Percentiles rank a stretch among this genome's conserved stretches.
phyloP scores from a whole-genome alignment of 2,888 invertebrate species.

The Tholera decimalis region DNA sequence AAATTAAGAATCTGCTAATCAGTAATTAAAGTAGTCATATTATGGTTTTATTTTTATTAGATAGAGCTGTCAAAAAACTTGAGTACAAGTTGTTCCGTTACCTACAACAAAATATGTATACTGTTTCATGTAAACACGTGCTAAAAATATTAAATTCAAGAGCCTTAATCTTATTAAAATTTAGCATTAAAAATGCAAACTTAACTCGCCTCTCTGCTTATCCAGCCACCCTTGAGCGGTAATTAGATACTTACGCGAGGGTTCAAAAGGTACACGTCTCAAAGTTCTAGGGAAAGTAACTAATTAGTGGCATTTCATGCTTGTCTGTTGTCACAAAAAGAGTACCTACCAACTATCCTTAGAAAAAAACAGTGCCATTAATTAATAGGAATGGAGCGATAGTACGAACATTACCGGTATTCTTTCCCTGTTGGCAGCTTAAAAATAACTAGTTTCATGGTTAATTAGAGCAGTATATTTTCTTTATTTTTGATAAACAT shows the following conservation, averaged over 20 bases:
- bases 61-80: too few relatives aligned
- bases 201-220: constrained; percentile 11
- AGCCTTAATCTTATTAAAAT: constrained; percentile 8
- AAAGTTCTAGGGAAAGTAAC: constrained; percentile 26
- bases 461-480: constrained; percentile 2
- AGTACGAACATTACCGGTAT: not conserved
- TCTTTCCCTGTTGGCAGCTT: not conserved
- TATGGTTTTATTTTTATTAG: too few relatives aligned
- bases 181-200: constrained; percentile 35
- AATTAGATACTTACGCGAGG: constrained; percentile 43
- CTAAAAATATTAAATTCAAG: not conserved
- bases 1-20: too few relatives aligned
- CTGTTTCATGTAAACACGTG: not conserved
- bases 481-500: not conserved
- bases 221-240: constrained; percentile 31
- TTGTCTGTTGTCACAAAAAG: constrained; percentile 15
- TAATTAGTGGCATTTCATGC: constrained; percentile 45
- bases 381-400: constrained; percentile 1
- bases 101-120: too few relatives aligned
- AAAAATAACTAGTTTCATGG: not conserved
- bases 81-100: not conserved
- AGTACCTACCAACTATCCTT: not conserved
- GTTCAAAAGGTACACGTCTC: constrained; percentile 42
- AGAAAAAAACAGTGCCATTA: constrained; percentile 6
- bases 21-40: too few relatives aligned